Conservation (phyloP, 2,113 vertebrate genomes). For the Halcyon senegalensis region DNA sequence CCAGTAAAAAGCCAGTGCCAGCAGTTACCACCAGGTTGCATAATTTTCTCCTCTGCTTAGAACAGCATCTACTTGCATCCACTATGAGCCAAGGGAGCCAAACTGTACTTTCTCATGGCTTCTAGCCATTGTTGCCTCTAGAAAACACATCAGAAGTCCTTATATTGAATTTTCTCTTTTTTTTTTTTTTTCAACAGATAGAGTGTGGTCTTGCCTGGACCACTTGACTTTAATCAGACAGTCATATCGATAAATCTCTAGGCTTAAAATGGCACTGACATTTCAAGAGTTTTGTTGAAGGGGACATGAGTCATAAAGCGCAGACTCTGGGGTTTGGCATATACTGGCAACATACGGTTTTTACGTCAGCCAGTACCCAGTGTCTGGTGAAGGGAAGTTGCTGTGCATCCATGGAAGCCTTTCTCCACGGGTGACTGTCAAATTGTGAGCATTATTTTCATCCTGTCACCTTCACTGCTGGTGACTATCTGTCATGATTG, state of each 20-base stretch:
- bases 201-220: neutral
- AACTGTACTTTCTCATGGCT: neutral
- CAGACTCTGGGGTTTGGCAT: neutral
- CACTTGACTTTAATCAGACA: conserved; percentile 22
- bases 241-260: neutral
- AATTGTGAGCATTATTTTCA: neutral
- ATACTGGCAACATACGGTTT: neutral
- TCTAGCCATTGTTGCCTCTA: neutral
- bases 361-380: neutral
- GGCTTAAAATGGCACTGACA: conserved; percentile 29
- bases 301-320: conserved; percentile 2
- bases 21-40: conserved; percentile 28
- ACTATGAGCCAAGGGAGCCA: neutral
- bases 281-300: conserved; percentile 7
- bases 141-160: neutral
- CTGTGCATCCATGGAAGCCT: neutral
- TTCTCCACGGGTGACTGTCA: neutral
- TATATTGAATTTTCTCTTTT: neutral
- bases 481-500: neutral
- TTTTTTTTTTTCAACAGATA: neutral
- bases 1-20: conserved; percentile 22
- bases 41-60: conserved; percentile 30
- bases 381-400: neutral
- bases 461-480: neutral
- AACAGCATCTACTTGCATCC: neutral